A percentile compares a stretch with the other conserved stretches of the same genome.
Conservation (phyloP, 2,888 invertebrate species). For the Nomada flava region DNA sequence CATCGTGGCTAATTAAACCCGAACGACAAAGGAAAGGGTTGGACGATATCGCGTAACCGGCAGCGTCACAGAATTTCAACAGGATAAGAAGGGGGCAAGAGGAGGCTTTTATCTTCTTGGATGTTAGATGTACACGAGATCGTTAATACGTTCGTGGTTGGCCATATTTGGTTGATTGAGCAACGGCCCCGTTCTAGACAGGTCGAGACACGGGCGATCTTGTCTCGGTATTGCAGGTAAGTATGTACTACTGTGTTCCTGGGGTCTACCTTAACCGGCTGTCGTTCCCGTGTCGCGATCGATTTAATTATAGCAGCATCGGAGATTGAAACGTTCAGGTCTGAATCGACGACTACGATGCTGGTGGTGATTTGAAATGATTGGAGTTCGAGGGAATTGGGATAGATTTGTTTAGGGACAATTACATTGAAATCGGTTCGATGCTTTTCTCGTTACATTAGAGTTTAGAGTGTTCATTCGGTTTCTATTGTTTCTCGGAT, state of each 20-base stretch:
- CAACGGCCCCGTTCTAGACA: conserved; percentile 67
- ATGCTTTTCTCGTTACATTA: too few species aligned
- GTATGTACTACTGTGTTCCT: conserved; percentile 20
- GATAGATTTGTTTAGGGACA: too few species aligned
- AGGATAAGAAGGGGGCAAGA: conserved; percentile 15
- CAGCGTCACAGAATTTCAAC: conserved; percentile 36
- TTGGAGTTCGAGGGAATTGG: neutral
- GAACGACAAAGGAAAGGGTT: conserved; percentile 8
- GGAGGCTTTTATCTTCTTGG: conserved; percentile 47
- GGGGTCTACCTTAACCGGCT: conserved; percentile 46
- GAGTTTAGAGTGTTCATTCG: too few species aligned
- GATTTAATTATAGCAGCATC: conserved; percentile 48
- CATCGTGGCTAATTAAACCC: conserved; percentile 47
- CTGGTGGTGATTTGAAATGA: conserved; percentile 1
- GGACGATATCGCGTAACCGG: conserved; percentile 5
- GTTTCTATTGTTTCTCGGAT: too few species aligned
- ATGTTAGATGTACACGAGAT: conserved; percentile 62
- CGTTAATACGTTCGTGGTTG: conserved; percentile 44
- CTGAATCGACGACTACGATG: neutral
- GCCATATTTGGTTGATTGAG: conserved; percentile 74
- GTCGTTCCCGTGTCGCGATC: conserved; percentile 20
- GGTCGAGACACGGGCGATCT: conserved; percentile 46
- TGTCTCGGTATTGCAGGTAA: neutral
- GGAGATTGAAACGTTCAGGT: conserved; percentile 49
- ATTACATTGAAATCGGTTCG: too few species aligned